These are phyloP conservation scores for Aradophagus sp. DNA, from an alignment of 1,140 invertebrate species.

Conservation along the genomic window DNA sequence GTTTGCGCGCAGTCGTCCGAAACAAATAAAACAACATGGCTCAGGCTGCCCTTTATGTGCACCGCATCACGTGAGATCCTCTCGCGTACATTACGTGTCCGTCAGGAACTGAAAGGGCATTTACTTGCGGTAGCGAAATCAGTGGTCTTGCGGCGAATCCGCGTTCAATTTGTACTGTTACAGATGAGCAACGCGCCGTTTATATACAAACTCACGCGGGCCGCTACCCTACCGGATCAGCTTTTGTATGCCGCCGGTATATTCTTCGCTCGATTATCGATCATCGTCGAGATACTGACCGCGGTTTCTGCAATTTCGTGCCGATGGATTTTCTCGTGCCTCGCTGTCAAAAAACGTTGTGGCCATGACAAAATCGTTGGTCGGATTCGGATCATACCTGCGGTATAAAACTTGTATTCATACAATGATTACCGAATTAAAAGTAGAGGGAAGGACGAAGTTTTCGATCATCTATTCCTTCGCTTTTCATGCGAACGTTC, in stretches of 20 bases:
- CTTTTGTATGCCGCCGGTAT: slow-evolving; percentile 35
- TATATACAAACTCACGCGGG: slow-evolving; percentile 12
- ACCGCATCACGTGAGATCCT: slow-evolving; percentile 47
- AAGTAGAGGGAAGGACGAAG: slow-evolving; percentile 30
- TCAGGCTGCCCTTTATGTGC: slow-evolving; percentile 27
- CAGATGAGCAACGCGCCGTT: slow-evolving; percentile 62
- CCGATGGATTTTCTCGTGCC: neutral
- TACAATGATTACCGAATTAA: too few species aligned
- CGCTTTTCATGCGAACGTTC: slow-evolving; percentile 63
- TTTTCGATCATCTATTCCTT: slow-evolving; percentile 46
- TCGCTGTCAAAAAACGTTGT: neutral
- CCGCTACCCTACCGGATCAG: slow-evolving; percentile 2
- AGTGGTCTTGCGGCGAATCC: slow-evolving; percentile 66
- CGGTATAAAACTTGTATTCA: too few species aligned
- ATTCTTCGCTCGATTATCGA: slow-evolving; percentile 27
- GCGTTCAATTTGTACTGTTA: slow-evolving; percentile 70
- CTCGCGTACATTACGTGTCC: slow-evolving; percentile 51
- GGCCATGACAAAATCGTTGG: neutral
- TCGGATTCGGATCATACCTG: too few species aligned
- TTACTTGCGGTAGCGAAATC: slow-evolving; percentile 67
- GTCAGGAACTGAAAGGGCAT: slow-evolving; percentile 61
- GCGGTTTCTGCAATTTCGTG: neutral
- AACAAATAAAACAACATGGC: slow-evolving; percentile 52
- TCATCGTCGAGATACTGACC: slow-evolving; percentile 14
- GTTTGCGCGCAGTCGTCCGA: slow-evolving; percentile 39